Evolutionary conservation across 2,888 invertebrate genomes (phyloP), one percentile per base, ranked within the genome.

Genomic region (Psylliodes chrysocephalus): DNA sequence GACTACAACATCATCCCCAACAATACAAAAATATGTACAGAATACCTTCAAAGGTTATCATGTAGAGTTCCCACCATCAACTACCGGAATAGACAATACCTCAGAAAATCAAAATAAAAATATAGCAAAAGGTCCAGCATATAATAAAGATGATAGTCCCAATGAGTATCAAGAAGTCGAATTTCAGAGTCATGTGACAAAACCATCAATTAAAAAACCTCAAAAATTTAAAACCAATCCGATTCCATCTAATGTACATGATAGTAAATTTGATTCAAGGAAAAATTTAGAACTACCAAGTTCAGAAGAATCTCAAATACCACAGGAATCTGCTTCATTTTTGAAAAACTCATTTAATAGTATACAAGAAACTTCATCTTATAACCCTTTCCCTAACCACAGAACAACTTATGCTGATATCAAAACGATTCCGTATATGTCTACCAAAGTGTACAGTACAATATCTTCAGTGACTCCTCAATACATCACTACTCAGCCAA

Each of bases 281-380:
- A 30, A 30, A 8, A 3, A 30, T 6, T 8, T 30, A 30, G 30
- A 30, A 30, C 5, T 15, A 33, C 14, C 14, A 14, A 73, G 73
- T 14, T 75, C 74, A 0, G 76, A 75, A 6, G 79, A 92, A 80
- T 86, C 87, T 76, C 92, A 92, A 78, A 86, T 90, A 1, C 86
- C 90, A 0, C 91, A 93, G 6, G 93, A 93, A 81, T 89, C 90
- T 5, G 90, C 91, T 0, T 91, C 93, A 0, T 93, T 93, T 76
- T 88, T 87, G 1, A 86, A 87, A 35, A 85, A 81, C 67, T 68
- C 71, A 2, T 73, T 68, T 22, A 81, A 81, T 51, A 70, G 64
- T 44, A 73, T 80, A 15, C 67, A 73, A 3, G 69, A 73, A 60
- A 63, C 66, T 4, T 63, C 75, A 19, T 66, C 68, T 2, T 28